phyloP scores from a whole-genome alignment of 2,888 invertebrate species.

The Xiphydria camelus region DNA sequence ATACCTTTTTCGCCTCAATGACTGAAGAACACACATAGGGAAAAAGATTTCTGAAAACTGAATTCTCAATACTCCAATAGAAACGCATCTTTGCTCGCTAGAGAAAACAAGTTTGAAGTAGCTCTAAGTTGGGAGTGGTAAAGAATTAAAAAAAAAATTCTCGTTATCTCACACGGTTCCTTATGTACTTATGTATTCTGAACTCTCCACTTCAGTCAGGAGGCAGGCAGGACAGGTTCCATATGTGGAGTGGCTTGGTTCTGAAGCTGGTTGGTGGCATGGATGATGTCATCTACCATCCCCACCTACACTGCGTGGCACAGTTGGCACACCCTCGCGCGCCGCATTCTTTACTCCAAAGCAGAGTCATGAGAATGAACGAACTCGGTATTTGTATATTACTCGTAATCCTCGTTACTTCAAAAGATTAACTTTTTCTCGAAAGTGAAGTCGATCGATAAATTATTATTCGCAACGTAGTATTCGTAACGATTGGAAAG shows the following conservation, averaged over 20 bases:
- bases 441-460: no score
- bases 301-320: conserved; percentile 57
- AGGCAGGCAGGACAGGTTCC: conserved; percentile 58
- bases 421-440: conserved; percentile 50
- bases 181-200: conserved; percentile 57
- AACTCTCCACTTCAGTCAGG: conserved; percentile 59
- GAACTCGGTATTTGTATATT: conserved; percentile 59
- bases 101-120: conserved; percentile 33
- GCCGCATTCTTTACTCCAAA: conserved; percentile 59
- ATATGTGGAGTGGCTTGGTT: conserved; percentile 56
- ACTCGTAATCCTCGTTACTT: conserved; percentile 59
- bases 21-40: conserved; percentile 47
- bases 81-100: conserved; percentile 41
- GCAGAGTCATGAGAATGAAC: conserved; percentile 59
- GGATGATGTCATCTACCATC: conserved; percentile 58
- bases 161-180: conserved; percentile 54
- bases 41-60: conserved; percentile 37
- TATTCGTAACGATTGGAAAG: conserved; percentile 14
- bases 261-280: conserved; percentile 57
- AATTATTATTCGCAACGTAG: no score
- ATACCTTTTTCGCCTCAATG: conserved; percentile 25
- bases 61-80: conserved; percentile 36
- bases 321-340: conserved; percentile 58
- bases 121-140: conserved; percentile 41
- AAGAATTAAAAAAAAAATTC: conserved; percentile 37